phyloP scores from a whole-genome alignment of 1,140 invertebrate species.

The Paralvinella palmiformis region DNA sequence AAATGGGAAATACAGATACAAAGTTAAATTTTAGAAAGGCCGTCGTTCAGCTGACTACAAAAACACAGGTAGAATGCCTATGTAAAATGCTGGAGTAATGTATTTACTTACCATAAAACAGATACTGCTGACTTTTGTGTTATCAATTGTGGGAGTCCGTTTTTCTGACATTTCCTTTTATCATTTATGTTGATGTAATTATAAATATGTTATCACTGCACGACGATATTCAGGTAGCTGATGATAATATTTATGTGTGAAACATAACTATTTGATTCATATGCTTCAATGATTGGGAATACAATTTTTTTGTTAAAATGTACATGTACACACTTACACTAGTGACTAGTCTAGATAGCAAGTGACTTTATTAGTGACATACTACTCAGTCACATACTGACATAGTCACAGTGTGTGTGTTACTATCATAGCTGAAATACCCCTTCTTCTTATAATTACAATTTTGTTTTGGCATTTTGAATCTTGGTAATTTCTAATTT shows the following conservation, averaged over 20 bases:
- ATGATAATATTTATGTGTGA: background rate
- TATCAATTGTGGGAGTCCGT: background rate
- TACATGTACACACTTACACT: too few relatives aligned
- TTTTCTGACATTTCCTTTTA: slow-evolving; percentile 12
- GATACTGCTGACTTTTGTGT: background rate
- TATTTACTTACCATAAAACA: background rate
- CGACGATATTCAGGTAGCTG: background rate
- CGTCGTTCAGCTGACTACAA: slow-evolving; percentile 91
- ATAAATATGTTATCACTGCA: background rate
- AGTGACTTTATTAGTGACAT: too few relatives aligned
- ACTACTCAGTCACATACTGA: too few relatives aligned
- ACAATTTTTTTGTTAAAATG: too few relatives aligned
- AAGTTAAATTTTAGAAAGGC: slow-evolving; percentile 96
- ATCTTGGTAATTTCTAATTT: too few relatives aligned
- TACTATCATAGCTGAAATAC: too few relatives aligned
- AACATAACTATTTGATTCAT: too few relatives aligned
- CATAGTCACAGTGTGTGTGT: too few relatives aligned
- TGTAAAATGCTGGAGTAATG: background rate
- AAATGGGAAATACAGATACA: slow-evolving; percentile 95
- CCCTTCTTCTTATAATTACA: too few relatives aligned
- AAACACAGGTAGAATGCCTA: slow-evolving; percentile 70
- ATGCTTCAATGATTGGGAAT: too few relatives aligned
- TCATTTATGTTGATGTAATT: background rate
- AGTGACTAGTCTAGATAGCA: too few relatives aligned
- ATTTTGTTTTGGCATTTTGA: too few relatives aligned